Evolutionary conservation across 2,113 vertebrate genomes (phyloP), one percentile per base, ranked within the genome.

Genomic region (Bathybates hornii): DNA sequence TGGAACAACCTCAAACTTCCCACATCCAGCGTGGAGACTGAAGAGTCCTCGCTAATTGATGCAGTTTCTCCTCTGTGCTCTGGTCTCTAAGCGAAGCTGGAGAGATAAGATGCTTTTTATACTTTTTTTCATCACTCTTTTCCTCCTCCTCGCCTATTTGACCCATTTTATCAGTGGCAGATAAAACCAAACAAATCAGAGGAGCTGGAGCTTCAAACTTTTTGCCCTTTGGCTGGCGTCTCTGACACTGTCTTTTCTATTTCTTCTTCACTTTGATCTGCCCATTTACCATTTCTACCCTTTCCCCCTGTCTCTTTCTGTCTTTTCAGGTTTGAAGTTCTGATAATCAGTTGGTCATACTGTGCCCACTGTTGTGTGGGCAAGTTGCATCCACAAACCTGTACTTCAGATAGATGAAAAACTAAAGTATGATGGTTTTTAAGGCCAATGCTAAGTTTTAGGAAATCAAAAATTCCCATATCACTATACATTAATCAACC

Each of bases 101-200:
- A 84, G 80, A 89, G 85, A 91, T 85, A 84, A 91, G 76, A 83
- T 81, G 68, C 34, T 56, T 81, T 89, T 90, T 87, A 81, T 89
- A 90, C 48, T 86, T 50, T 57, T 71, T 82, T 85, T 81, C 87
- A 85, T 68, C 83, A n/a, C 84, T 27, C 78, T 57, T 53, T 89
- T 89, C 73, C 83, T 89, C 50, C 57, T 90, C 63, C 56, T 90
- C 48, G 73, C 68, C 81, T 21, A 81, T 93, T 95, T 95, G 68
- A 94, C 88, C 89, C 85, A 90, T 88, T 95, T 95, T 90, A 91
- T 93, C 87, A 93, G 82, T 63, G 41, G 54, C 80, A 87, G 94
- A 95, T 94, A 87, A 94, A 93, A 83, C 80, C 76, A 87, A 92
- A 91, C 56, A 81, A 91, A 94, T 92, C 85, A 85, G 86, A 91